A percentile compares a stretch with the other conserved stretches of the same genome.
These are phyloP conservation scores for Cyanoliseus patagonus DNA, from an alignment of 2,113 vertebrate genomes.

Conservation along the genomic window DNA sequence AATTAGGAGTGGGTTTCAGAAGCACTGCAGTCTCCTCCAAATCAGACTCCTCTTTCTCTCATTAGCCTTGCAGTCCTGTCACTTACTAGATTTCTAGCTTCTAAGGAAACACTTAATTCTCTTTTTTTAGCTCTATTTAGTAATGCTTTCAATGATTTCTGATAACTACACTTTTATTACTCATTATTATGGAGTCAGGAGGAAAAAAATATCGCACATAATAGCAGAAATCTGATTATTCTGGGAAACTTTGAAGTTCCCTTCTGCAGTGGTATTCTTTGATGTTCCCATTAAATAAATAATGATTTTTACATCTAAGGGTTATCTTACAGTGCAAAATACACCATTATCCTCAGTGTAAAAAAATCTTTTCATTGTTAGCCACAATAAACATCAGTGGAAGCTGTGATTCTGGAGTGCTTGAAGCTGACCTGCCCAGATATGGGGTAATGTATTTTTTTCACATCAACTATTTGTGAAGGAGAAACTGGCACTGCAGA, in stretches of 20 bases:
- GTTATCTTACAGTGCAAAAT: slow-evolving; percentile 45
- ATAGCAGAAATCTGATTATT: slow-evolving; percentile 41
- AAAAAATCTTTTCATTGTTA: slow-evolving; percentile 60
- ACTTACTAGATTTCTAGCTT: neutral
- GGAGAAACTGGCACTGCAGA: slow-evolving; percentile 10
- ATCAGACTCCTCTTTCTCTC: neutral
- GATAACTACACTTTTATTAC: neutral
- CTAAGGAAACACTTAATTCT: neutral
- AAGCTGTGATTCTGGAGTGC: slow-evolving; percentile 38
- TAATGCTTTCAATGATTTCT: neutral
- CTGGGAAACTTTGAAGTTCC: slow-evolving; percentile 36
- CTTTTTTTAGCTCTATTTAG: neutral
- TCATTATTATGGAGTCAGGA: neutral
- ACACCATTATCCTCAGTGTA: slow-evolving; percentile 46
- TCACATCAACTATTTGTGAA: slow-evolving; percentile 3
- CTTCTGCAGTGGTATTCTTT: slow-evolving; percentile 25
- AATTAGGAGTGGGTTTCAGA: neutral
- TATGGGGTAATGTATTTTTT: neutral
- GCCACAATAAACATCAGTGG: neutral
- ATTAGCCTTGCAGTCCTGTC: neutral
- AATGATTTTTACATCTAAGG: slow-evolving; percentile 48
- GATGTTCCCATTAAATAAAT: slow-evolving; percentile 50
- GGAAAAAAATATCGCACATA: neutral
- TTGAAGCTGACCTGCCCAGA: slow-evolving; percentile 53
- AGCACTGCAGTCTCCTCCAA: neutral